Evolutionary conservation across 1,140 invertebrate genomes (phyloP), one percentile per base, ranked within the genome.

Genomic region (Meloidogyne hapla): DNA sequence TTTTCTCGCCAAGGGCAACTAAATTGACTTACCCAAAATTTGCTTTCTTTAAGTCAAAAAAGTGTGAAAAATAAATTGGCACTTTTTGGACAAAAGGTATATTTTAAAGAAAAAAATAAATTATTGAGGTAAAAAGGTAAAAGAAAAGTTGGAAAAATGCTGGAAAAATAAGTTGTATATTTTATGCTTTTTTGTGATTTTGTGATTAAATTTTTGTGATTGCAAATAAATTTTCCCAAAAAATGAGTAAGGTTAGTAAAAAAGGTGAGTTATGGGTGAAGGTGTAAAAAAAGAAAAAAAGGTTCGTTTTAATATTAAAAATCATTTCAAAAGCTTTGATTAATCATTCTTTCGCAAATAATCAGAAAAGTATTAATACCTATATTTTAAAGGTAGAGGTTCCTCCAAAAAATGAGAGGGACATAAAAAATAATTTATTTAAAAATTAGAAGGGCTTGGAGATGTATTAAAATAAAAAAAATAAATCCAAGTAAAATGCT

Each of bases 11-110:
- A 56, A 56, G 48, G 48, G 18, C 48, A 56, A 56, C 48, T 56
- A 56, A 56, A 56, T 56, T 56, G 48, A 56, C 48, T 56, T 56
- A 56, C 48, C 48, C 48, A 56, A 56, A 56, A 56, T n/a, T 56
- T n/a, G 42, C 42, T 45, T 45, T 45, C 18, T 45, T 45, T 56
- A 56, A 56, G 48, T 56, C 48, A 56, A 56, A 56, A 56, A 56
- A n/a, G 48, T 56, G 48, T 56, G n/a, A 56, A 56, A 56, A 56
- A n/a, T n/a, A 56, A 56, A 56, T 18, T 56, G 48, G 48, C 48
- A 56, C 48, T n/a, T 56, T 56, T n/a, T 6, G 48, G n/a, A 56
- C n/a, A 56, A 56, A 56, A n/a, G n/a, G 48, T 56, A n/a, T 56
- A 56, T 56, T 56, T n/a, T 56, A n/a, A 56, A 45, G 42, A 15